Evolutionary conservation across 2,113 vertebrate genomes (phyloP).

Genomic region (Litocranius walleri): DNA sequence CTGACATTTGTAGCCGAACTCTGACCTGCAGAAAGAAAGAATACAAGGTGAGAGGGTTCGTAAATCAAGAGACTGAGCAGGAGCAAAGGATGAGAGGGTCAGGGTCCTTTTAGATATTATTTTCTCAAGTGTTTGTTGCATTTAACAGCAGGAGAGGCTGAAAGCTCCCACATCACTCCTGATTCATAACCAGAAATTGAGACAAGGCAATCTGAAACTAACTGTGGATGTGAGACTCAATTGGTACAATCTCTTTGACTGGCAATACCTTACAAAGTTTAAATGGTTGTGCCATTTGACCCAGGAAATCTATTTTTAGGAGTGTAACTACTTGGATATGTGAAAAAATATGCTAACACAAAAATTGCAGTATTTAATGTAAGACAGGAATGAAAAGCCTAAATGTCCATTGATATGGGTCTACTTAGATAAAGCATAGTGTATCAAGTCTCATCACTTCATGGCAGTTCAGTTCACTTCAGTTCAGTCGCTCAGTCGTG

Average conservation of each 20-base stretch:
- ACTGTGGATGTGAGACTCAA: accelerated
- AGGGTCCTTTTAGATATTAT: background rate
- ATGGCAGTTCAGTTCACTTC: background rate
- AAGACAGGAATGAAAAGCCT: background rate
- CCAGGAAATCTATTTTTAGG: background rate
- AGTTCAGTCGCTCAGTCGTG: too few species aligned
- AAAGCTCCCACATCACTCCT: background rate
- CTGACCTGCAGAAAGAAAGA: background rate
- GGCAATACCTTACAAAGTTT: background rate
- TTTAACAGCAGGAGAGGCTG: background rate
- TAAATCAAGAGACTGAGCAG: background rate
- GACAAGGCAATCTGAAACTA: background rate
- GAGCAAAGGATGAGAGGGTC: background rate
- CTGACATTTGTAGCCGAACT: background rate
- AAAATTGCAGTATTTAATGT: background rate
- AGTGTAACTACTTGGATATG: background rate
- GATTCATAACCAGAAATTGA: background rate
- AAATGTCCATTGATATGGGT: background rate
- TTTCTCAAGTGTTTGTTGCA: background rate
- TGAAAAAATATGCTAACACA: background rate
- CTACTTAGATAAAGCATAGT: background rate
- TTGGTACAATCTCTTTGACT: background rate
- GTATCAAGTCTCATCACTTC: background rate
- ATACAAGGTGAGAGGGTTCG: background rate
- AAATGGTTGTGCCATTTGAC: background rate